phyloP scores from a whole-genome alignment of 2,888 invertebrate species.

The Parapristionchus giblindavisi region DNA sequence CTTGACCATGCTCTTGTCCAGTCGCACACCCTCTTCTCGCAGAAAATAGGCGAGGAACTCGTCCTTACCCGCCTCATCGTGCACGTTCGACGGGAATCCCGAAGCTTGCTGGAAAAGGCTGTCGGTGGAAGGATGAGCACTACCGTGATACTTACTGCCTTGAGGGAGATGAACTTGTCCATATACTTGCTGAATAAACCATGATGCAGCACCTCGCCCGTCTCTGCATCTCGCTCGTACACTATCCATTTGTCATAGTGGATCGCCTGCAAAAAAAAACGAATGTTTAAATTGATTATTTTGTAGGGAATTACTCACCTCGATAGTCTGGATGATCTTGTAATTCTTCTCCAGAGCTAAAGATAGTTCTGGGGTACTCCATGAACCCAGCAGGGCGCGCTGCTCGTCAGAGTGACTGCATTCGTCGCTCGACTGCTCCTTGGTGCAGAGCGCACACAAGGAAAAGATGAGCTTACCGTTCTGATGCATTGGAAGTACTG shows the following conservation, averaged over 20 bases:
- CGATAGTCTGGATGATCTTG: slow-evolving; percentile 4
- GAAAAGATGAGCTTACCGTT: not conserved
- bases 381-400: not conserved
- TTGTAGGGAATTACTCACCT: too few species aligned
- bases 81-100: slow-evolving; percentile 38
- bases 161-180: slow-evolving; percentile 35
- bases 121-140: not conserved
- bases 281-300: too few species aligned
- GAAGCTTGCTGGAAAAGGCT: slow-evolving; percentile 24
- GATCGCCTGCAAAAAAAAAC: not conserved
- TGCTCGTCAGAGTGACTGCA: slow-evolving; percentile 26
- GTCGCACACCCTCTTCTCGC: slow-evolving; percentile 6
- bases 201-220: slow-evolving; percentile 16
- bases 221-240: not conserved
- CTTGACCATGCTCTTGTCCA: not conserved
- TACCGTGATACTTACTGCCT: slow-evolving; percentile 12
- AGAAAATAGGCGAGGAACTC: not conserved
- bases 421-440: not conserved
- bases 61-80: slow-evolving; percentile 19
- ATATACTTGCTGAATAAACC: slow-evolving; percentile 36
- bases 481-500: not conserved
- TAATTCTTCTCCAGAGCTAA: slow-evolving; percentile 32
- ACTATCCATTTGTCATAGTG: slow-evolving; percentile 25
- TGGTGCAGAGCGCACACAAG: not conserved
- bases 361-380: slow-evolving; percentile 27